Conservation (phyloP, 2,888 invertebrate genomes). For the Amorpha juglandis region DNA sequence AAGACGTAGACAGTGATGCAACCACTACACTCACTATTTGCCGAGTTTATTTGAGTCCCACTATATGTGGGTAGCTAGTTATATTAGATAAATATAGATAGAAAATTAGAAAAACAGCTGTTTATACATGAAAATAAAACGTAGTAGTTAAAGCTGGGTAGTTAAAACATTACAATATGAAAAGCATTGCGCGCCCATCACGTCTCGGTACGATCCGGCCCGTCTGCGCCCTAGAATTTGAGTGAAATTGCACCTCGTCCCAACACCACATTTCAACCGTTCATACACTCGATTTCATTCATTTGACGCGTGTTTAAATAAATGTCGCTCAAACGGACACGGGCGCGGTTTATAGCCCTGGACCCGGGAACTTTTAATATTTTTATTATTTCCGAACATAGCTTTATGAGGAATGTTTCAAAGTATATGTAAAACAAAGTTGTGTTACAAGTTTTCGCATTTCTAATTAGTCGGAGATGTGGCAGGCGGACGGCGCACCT, state of each 20-base stretch:
- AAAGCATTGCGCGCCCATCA: background rate
- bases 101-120: too few relatives aligned
- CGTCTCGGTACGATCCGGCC: conserved; percentile 5
- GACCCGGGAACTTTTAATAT: background rate
- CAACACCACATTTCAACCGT: conserved; percentile 1
- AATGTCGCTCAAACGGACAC: conserved; percentile 25
- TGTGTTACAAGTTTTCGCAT: background rate
- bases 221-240: conserved; percentile 31
- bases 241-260: conserved; percentile 39
- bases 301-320: conserved; percentile 22
- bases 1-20: too few relatives aligned
- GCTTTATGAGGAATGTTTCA: conserved; percentile 1
- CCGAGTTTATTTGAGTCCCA: too few relatives aligned
- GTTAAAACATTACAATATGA: too few relatives aligned
- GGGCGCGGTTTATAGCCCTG: background rate
- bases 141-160: too few relatives aligned
- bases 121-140: too few relatives aligned
- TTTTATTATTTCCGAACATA: conserved; percentile 1
- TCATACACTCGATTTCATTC: conserved; percentile 25
- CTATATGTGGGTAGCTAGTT: too few relatives aligned
- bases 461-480: background rate
- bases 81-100: too few relatives aligned
- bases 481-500: background rate
- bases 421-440: background rate
- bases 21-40: too few relatives aligned